phyloP scores from a whole-genome alignment of 2,113 vertebrate genomes.

The Daphoenositta chrysoptera region DNA sequence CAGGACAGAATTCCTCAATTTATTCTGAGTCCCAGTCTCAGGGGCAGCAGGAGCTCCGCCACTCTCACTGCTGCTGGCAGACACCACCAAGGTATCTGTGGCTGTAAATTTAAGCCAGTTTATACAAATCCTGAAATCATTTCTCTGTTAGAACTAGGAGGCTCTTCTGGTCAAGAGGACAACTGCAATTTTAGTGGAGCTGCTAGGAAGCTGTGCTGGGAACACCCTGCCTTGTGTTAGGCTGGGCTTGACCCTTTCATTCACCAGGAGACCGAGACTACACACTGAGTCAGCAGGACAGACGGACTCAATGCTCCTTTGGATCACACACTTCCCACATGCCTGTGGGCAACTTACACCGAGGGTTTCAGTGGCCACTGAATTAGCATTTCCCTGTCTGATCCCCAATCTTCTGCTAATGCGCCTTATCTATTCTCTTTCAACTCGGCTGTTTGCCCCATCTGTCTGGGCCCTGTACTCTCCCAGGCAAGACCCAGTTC shows the following conservation, averaged over 20 bases:
- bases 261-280: background rate
- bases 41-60: background rate
- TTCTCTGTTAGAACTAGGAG: background rate
- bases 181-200: too few relatives aligned
- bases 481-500: background rate
- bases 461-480: background rate
- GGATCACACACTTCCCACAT: background rate
- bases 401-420: constrained; percentile 52
- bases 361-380: background rate
- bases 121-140: background rate
- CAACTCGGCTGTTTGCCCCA: constrained; percentile 12
- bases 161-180: background rate
- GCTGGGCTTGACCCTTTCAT: background rate
- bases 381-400: constrained; percentile 46
- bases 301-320: background rate
- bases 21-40: background rate
- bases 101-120: background rate
- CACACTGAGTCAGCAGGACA: background rate
- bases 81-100: background rate
- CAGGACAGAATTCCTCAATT: background rate
- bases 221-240: background rate
- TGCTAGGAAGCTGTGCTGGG: background rate
- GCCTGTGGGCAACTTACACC: constrained; percentile 23
- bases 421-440: constrained; percentile 52
- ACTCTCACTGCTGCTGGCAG: background rate